These are phyloP conservation scores for Sakesphorus luctuosus DNA, from an alignment of 2,113 vertebrate species.

Conservation along the genomic window DNA sequence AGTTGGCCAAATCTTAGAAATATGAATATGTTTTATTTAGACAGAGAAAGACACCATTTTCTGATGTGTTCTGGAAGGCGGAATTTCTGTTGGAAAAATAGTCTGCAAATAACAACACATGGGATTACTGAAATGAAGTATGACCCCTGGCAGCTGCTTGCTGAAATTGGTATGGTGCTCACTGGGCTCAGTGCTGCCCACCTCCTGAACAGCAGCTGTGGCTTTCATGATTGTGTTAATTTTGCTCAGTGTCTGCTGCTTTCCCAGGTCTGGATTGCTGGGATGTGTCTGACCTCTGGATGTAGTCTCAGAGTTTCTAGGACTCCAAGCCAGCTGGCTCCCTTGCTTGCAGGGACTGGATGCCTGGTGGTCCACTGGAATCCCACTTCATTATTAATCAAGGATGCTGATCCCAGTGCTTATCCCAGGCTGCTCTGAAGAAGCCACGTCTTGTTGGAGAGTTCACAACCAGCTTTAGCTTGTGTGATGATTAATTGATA, in stretches of 20 bases:
- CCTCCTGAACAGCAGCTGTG: conserved; percentile 40
- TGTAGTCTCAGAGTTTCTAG: background rate
- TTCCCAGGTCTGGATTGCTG: background rate
- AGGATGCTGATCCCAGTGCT: background rate
- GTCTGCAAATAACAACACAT: background rate
- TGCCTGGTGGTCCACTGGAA: background rate
- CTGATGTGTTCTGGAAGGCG: background rate
- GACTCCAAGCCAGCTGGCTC: background rate
- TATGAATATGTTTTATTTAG: background rate
- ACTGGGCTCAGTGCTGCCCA: background rate
- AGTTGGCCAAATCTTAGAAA: background rate
- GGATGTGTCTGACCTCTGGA: background rate
- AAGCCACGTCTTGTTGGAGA: background rate
- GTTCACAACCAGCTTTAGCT: background rate
- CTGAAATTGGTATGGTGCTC: background rate
- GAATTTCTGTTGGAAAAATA: background rate
- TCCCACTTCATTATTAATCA: background rate
- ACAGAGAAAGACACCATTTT: background rate
- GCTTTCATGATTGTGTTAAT: background rate
- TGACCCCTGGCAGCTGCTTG: conserved; percentile 20
- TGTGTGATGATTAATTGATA: background rate
- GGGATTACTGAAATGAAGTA: conserved; percentile 15
- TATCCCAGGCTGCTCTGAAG: background rate
- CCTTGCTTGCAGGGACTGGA: background rate
- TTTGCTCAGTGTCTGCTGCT: background rate